Conservation (phyloP, 2,888 invertebrate species). For the Limnephilus lunatus region DNA sequence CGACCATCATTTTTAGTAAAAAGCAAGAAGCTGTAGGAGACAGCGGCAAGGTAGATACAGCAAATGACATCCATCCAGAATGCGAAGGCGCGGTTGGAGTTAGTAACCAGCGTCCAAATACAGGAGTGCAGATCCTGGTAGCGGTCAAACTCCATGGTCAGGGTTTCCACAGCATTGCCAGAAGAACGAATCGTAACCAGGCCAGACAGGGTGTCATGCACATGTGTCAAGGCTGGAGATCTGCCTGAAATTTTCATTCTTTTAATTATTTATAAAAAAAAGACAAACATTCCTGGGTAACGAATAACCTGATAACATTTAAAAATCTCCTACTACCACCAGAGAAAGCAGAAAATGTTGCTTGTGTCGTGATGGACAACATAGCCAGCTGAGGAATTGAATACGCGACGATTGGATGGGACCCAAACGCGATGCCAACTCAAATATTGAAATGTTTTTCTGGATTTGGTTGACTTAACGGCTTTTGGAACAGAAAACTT, state of each 20-base stretch:
- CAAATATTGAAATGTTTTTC: not conserved
- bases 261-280: too few species aligned
- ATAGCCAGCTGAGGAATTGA: too few species aligned
- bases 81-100: slow-evolving; percentile 76
- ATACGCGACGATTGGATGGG: too few species aligned
- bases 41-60: slow-evolving; percentile 77
- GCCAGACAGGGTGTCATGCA: slow-evolving; percentile 89
- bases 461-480: not conserved
- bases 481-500: too few species aligned
- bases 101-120: slow-evolving; percentile 77
- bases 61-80: slow-evolving; percentile 79
- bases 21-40: slow-evolving; percentile 84
- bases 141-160: slow-evolving; percentile 84
- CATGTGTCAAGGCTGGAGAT: slow-evolving; percentile 90
- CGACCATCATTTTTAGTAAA: slow-evolving; percentile 68
- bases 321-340: too few species aligned
- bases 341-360: too few species aligned
- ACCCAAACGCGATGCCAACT: too few species aligned
- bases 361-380: too few species aligned
- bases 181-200: slow-evolving; percentile 89
- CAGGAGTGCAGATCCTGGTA: slow-evolving; percentile 83
- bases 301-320: too few species aligned
- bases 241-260: too few species aligned
- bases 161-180: slow-evolving; percentile 79
- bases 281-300: too few species aligned